Evolutionary conservation across 2,797 vertebrate genomes (phyloP), one percentile per base, ranked within the genome.

Genomic region (Eremophila alpestris): DNA sequence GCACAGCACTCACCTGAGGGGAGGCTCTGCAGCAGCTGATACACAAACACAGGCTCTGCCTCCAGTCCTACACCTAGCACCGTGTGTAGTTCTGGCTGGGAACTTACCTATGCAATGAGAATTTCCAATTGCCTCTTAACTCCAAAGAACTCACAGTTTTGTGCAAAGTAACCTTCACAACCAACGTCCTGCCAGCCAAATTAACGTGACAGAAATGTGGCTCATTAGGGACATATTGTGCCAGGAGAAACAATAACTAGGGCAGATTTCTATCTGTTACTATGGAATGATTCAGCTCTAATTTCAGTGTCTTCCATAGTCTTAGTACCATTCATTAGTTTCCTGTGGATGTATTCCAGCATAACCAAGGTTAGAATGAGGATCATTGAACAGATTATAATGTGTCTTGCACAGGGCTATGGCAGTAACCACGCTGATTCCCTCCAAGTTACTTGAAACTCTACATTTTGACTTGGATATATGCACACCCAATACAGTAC

Each of bases 51-150:
- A 1, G 7, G 8, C 43, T 65, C 36, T 75, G 51, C 27, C 51
- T 34, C 55, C 10, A 11, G 26, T 18, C 40, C 30, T 23, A 0
- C 5, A 14, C 9, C 10, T 5, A 30, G 41, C 17, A 20, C 55
- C 15, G 3, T 4, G 2, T 3, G 11, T 1, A 15, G 14, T 3
- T 32, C 30, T 62, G 30, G 5, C 49, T 77, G 18, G 19, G 40
- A 48, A 20, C 24, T 43, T 59, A 27, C 13, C 16, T 21, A 8
- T 14, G 29, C 22, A 71, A 74, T 6, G 20, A 54, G 13, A 11
- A 19, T 12, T 59, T 60, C 27, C 40, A 58, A 14, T 27, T 67
- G 23, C 23, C 10, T 52, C 13, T 58, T n/a, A 40, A 46, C 21
- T 34, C n/a, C 36, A 21, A 54, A 78, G 52, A 78, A 10, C 16